Conservation (phyloP, 2,113 vertebrate genomes). For the Saiga tatarica region DNA sequence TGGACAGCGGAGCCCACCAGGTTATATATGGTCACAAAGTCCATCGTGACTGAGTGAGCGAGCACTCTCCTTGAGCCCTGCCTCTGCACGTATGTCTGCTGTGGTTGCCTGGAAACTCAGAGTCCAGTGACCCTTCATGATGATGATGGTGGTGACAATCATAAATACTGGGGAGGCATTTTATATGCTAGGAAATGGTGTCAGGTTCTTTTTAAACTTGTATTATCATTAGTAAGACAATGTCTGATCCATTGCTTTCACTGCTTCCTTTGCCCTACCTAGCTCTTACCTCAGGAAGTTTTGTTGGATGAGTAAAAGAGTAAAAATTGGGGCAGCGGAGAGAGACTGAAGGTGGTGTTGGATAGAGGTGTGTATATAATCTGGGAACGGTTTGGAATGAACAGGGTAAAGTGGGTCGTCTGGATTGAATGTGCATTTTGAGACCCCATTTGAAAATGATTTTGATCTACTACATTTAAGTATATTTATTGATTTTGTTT, state of each 20-base stretch:
- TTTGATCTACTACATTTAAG: background rate
- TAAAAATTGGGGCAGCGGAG: background rate
- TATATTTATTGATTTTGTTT: conserved; percentile 40
- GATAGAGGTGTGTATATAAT: background rate
- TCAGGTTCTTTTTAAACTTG: background rate
- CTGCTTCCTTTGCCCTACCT: background rate
- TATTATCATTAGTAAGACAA: background rate
- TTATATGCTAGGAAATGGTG: background rate
- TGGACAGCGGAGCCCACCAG: background rate
- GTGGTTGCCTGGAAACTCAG: background rate
- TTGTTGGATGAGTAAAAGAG: background rate
- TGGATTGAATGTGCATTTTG: background rate
- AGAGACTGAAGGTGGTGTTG: background rate
- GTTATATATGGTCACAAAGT: background rate
- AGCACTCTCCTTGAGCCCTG: background rate
- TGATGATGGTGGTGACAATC: background rate
- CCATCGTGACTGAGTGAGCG: background rate
- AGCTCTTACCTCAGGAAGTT: background rate
- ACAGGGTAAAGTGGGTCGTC: background rate
- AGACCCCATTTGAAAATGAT: background rate
- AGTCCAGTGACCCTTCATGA: background rate
- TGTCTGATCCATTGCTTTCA: background rate
- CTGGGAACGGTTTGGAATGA: background rate
- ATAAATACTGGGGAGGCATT: background rate
- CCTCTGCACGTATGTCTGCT: background rate